Base-by-base conservation (phyloP, 2,113 vertebrate genomes). In the Syngnathus scovelli region DNA sequence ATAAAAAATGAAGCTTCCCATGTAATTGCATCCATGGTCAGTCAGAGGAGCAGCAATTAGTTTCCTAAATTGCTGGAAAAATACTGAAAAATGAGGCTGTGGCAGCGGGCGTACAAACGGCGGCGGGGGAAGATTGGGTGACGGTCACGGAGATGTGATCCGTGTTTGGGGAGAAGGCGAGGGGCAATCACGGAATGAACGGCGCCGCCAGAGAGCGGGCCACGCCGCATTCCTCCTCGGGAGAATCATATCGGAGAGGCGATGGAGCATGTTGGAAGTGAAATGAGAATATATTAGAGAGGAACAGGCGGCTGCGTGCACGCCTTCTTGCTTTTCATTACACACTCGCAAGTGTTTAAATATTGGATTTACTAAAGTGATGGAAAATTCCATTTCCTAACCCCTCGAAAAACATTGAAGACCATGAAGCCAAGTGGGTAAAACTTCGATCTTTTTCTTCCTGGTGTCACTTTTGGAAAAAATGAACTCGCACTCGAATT, bases 381-480 rank as follows among this genome's bases (percentile, higher is more conserved):
- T 5, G 27, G 13, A 64, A 78, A 82, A 61, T 85, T 72, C 59
- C 41, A 44, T n/a, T 62, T 44, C 11, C 41, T 44, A 5, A 2
- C 39, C 81, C 86, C 77, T 86, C 80, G 89, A 88, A 88, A 86
- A 76, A 87, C 76, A 85, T 79, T 79, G 88, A 84, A 66, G 76
- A 75, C 78, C 79, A 73, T 80, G 36, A 60, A 83, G 81, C 80
- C 87, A 90, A 83, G 85, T 67, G 90, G 84, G 88, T n/a, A 62
- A 62, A 27, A 62, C 39, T 27, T 19, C 16, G 7, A 13, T 12
- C 23, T 56, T 21, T 59, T 59, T 36, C 7, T 59, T 36, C 54
- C 55, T 58, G 13, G 15, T 33, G 27, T 33, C 27, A 48, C 44
- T 48, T 48, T 48, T 18, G 15, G 16, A 48, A 48, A 48, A 15